These are phyloP conservation scores for Drosophila biarmipes DNA, from an alignment of 1,140 invertebrate species.

Conservation along the genomic window DNA sequence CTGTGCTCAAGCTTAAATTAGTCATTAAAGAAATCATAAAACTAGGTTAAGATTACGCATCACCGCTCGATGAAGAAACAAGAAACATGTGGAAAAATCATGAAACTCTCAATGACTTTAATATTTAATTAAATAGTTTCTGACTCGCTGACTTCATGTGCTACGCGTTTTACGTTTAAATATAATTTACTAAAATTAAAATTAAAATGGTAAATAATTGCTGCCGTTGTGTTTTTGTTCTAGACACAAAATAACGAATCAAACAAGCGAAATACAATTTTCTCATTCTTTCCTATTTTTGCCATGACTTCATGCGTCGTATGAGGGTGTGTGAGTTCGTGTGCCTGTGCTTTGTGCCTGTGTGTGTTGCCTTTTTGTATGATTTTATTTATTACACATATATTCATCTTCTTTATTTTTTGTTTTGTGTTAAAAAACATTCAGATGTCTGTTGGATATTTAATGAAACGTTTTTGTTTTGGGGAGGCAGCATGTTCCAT, in stretches of 20 bases:
- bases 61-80: conserved; percentile 23
- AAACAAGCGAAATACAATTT: conserved; percentile 37
- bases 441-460: conserved; percentile 74
- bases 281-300: conserved; percentile 23
- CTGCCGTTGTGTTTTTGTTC: conserved; percentile 23
- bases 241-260: conserved; percentile 36
- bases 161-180: conserved; percentile 43
- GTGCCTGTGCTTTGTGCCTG: conserved; percentile 21
- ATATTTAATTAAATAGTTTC: conserved; percentile 41
- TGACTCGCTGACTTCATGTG: conserved; percentile 38
- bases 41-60: conserved; percentile 29
- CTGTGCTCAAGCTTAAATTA: conserved; percentile 25
- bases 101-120: conserved; percentile 23
- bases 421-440: conserved; percentile 65
- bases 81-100: conserved; percentile 20
- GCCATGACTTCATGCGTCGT: conserved; percentile 42
- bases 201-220: conserved; percentile 42
- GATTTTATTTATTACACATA: conserved; percentile 45
- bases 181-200: conserved; percentile 75
- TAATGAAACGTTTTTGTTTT: conserved; percentile 42
- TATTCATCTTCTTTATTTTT: conserved; percentile 35
- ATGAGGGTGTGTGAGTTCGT: conserved; percentile 22
- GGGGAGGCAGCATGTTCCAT: conserved; percentile 54
- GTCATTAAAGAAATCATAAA: conserved; percentile 19
- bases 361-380: conserved; percentile 46